Base-by-base conservation (phyloP, 1,140 invertebrate genomes). In the Diuraphis noxia region DNA sequence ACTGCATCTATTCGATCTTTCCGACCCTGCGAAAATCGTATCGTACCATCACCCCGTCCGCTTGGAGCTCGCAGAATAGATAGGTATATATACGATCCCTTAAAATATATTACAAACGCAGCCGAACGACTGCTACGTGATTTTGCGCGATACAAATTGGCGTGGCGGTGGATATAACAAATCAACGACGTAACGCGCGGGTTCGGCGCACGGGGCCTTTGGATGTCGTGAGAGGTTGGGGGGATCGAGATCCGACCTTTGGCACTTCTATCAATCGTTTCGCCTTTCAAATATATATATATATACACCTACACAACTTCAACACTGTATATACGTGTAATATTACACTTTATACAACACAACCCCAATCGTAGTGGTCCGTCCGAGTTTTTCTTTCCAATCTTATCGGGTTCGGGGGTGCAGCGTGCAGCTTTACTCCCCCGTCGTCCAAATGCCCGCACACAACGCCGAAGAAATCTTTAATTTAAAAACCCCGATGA, bases 401-500 rank as follows among this genome's bases (percentile, higher is more conserved):
- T 79, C 36, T 21, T 79, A n/a, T n/a, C n/a, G n/a, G n/a, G n/a
- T 79, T 79, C 34, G 36, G n/a, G n/a, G 56, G 13, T 34, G n/a
- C 30, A n/a, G n/a, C n/a, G n/a, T n/a, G n/a, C n/a, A 72, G 30
- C 56, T 79, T 38, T 21, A 79, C 21, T 10, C 77, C 36, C 77
- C 21, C 77, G 34, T 79, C 77, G 77, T n/a, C 56, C 30, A 21
- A 79, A 38, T 6, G 77, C 21, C 21, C 77, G 36, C 19, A 36
- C 34, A 8, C 19, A 21, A 36, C 72, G 56, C 72, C 4, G 41
- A 17, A 49, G 43, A 46, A 46, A 86, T 49, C 43, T 86, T 86
- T 86, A 46, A 86, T 86, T 86, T 86, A 86, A 86, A 86, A 52
- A 87, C 43, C n/a, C 7, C 85, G 49, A 34, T 49, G 85, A 52